Percentiles rank a stretch among this genome's conserved stretches.
Evolutionary conservation across 1,140 invertebrate species (phyloP).

Genomic region (Helicoverpa zea): DNA sequence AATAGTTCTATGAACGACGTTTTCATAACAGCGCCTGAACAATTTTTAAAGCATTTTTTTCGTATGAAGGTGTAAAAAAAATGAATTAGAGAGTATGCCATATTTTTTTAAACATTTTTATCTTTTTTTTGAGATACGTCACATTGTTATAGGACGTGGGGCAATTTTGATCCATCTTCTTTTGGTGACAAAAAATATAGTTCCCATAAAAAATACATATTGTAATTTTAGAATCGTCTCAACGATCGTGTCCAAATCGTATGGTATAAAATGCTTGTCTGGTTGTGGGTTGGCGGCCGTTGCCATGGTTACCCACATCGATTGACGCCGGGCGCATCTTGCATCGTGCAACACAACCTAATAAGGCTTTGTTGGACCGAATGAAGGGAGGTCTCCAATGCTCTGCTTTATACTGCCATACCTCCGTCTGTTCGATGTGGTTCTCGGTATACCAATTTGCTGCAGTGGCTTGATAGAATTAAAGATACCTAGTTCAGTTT

Average conservation of each 20-base stretch:
- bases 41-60: too few relatives aligned
- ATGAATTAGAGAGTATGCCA: too few relatives aligned
- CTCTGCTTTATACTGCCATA: background rate
- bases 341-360: constrained; percentile 75
- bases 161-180: too few relatives aligned
- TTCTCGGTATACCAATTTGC: background rate
- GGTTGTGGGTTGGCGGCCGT: constrained; percentile 61
- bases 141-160: too few relatives aligned
- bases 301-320: constrained; percentile 79
- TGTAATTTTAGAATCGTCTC: constrained; percentile 13
- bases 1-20: too few relatives aligned
- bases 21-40: too few relatives aligned
- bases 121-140: too few relatives aligned
- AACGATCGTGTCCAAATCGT: constrained; percentile 28
- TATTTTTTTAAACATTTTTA: too few relatives aligned
- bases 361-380: constrained; percentile 60
- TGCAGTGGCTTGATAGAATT: background rate
- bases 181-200: too few relatives aligned
- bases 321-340: constrained; percentile 79
- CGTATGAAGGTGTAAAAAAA: too few relatives aligned
- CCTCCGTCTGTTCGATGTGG: background rate
- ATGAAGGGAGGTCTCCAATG: constrained; percentile 3
- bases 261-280: constrained; percentile 55
- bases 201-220: background rate
- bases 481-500: too few relatives aligned